Conservation (phyloP, 1,140 invertebrate species). For the Lepidotrigona ventralis region DNA sequence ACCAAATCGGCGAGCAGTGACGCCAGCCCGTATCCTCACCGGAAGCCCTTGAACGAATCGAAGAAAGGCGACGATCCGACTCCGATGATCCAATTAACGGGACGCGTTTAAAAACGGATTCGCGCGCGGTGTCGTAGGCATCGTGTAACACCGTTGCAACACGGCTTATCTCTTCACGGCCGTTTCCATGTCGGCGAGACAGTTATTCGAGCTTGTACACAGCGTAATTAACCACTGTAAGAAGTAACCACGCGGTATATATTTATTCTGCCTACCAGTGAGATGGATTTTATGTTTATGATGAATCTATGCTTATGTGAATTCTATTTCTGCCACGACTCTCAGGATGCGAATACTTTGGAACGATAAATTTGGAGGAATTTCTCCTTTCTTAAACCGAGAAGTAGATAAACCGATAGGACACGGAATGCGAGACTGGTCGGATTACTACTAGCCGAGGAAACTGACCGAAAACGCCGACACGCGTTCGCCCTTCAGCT, state of each 20-base stretch:
- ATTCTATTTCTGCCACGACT: neutral
- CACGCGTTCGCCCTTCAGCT: constrained; percentile 57
- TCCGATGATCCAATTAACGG: constrained; percentile 40
- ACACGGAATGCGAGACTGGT: constrained; percentile 35
- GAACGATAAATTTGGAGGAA: neutral
- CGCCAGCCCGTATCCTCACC: neutral
- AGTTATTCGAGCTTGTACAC: neutral
- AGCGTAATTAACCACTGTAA: no score
- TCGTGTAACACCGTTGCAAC: neutral
- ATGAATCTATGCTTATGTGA: no score
- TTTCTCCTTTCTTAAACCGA: neutral
- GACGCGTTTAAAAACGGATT: constrained; percentile 36
- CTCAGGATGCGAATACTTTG: neutral
- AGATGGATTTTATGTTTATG: no score
- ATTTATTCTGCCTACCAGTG: no score
- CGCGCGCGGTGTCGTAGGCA: neutral
- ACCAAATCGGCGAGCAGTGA: neutral
- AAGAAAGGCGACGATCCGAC: constrained; percentile 22
- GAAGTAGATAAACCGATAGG: constrained; percentile 9
- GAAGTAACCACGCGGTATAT: no score
- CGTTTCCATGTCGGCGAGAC: constrained; percentile 23
- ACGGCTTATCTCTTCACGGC: constrained; percentile 46
- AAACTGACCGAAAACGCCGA: constrained; percentile 63
- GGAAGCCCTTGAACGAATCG: constrained; percentile 32
- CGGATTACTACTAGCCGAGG: constrained; percentile 44